phyloP scores from a whole-genome alignment of 2,113 vertebrate species.

The Sisor rabdophorus region DNA sequence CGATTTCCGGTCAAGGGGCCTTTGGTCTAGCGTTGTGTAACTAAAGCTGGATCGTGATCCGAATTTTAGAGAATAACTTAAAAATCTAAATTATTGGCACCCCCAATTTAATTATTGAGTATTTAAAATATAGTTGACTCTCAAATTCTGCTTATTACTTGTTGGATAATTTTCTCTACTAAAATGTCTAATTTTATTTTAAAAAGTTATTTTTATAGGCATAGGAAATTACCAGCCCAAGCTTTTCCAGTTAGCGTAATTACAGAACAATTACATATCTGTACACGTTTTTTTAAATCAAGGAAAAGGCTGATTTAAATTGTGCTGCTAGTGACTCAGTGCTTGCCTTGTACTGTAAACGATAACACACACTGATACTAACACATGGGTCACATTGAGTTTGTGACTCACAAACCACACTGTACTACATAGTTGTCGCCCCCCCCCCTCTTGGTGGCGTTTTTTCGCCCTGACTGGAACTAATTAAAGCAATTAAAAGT shows the following conservation, averaged over 20 bases:
- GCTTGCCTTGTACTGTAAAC: constrained; percentile 36
- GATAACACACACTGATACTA: constrained; percentile 21
- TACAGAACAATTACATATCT: constrained; percentile 25
- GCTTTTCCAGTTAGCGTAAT: background rate
- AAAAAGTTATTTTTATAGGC: too few relatives aligned
- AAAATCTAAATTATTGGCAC: background rate
- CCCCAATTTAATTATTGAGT: background rate
- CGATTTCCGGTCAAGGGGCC: too few relatives aligned
- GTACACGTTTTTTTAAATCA: constrained; percentile 8
- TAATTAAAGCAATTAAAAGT: constrained; percentile 35
- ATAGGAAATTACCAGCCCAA: background rate
- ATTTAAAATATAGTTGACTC: background rate
- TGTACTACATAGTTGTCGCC: constrained; percentile 4
- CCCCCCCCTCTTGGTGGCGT: background rate
- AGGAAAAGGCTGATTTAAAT: constrained; percentile 21
- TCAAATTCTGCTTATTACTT: background rate
- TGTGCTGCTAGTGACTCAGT: constrained; percentile 38
- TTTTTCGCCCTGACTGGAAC: background rate
- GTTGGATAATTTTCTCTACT: background rate
- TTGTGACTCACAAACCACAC: constrained; percentile 32
- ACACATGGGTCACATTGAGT: constrained; percentile 30
- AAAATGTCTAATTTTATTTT: background rate
- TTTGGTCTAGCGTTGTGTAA: too few relatives aligned
- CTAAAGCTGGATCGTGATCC: too few relatives aligned
- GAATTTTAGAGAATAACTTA: too few relatives aligned